Base-by-base conservation (phyloP, 37 sponge, comb jelly and placozoan genomes). In the Oopsacas minuta region DNA sequence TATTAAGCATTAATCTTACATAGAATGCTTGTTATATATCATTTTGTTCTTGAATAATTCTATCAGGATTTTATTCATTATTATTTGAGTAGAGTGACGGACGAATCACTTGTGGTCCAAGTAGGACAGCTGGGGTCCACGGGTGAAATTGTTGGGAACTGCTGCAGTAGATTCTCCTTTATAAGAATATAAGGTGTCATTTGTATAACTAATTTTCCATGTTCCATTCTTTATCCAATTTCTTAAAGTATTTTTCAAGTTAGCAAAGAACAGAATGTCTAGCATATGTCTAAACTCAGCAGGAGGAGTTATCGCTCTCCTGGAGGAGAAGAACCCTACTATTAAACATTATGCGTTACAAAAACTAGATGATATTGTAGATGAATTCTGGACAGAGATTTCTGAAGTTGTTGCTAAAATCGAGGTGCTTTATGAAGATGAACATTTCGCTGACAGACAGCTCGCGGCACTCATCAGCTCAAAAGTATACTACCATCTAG, bases 401-500 rank as follows among this genome's bases (percentile, higher is more conserved):
- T 84, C 95, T 25, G 99, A 97, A 35, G 81, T 75, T 37, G 82
- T 97, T 34, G 84, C 38, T 32, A 84, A 89, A 84, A 88, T 96
- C 39, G 99, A 97, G 83, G 88, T 83, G 36, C 83, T 97, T 82
- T 95, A 85, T 53, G 99, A 97, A 86, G 87, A 91, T 61, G 89
- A 89, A 10, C 34, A 81, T 36, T 97, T 95, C 83, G 89, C 92
- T 12, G 90, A 97, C 49, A 53, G 89, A 52, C 88, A 94, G 87
- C 87, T 97, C 36, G 84, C 94, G 12, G 90, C 93, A 38, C 91
- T 97, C 30, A 94, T 97, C 12, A 95, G 88, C 23, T 97, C 99
- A 5, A 97, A 97, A 91, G 99, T 97, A 20, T 97, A 93, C 91
- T 97, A 97, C 51, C 99, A 97, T 61, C 88, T 97, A 15, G 99